Percentiles rank a stretch among this genome's conserved stretches.
Evolutionary conservation across 2,888 invertebrate species (phyloP).

Genomic region (Eilema caniola): DNA sequence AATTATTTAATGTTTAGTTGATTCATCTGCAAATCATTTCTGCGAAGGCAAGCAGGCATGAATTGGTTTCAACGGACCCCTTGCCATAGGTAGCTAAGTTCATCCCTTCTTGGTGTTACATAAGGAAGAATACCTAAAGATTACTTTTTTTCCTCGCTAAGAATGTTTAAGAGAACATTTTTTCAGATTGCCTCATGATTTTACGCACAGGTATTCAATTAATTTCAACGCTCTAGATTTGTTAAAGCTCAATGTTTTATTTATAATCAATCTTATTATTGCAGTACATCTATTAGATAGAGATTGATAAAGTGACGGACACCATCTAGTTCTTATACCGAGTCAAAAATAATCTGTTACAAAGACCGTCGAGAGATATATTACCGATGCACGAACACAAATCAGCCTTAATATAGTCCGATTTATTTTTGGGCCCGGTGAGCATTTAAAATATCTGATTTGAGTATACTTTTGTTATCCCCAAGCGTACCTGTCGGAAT

Average conservation of each 20-base stretch:
- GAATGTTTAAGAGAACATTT: conserved; percentile 42
- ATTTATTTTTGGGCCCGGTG: background rate
- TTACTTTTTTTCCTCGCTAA: conserved; percentile 41
- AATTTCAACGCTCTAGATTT: conserved; percentile 49
- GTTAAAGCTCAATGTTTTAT: conserved; percentile 28
- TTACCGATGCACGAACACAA: background rate
- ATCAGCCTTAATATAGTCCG: background rate
- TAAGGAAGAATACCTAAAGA: conserved; percentile 31
- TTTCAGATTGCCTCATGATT: conserved; percentile 44
- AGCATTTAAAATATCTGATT: background rate
- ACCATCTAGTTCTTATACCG: no score
- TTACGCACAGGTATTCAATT: conserved; percentile 49
- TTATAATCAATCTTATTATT: conserved; percentile 24
- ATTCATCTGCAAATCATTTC: no score
- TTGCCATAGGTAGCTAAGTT: no score
- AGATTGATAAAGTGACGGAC: no score
- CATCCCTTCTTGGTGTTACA: no score
- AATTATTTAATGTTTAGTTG: no score
- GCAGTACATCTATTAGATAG: no score
- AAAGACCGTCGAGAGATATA: background rate
- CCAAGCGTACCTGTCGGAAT: background rate
- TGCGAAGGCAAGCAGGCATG: no score
- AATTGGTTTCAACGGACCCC: no score
- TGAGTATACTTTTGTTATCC: background rate
- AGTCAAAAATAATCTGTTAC: background rate